These are phyloP conservation scores for Notolabrus celidotus DNA, from an alignment of 2,797 vertebrate species.

Conservation along the genomic window DNA sequence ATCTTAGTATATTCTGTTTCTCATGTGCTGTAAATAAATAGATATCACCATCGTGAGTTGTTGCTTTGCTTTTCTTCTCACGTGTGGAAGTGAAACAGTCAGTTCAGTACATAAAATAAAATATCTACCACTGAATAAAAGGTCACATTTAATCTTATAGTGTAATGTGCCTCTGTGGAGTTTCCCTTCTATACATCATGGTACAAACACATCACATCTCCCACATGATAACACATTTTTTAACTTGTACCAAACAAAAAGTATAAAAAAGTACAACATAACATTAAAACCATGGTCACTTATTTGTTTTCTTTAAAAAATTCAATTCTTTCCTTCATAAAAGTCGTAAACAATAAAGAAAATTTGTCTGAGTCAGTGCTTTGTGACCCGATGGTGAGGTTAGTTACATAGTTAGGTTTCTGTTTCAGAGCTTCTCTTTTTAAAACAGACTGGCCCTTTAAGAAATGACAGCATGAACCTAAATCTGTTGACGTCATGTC, in stretches of 20 bases:
- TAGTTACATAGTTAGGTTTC: no score
- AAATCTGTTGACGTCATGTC: no score
- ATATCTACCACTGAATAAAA: not conserved
- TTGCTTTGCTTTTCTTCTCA: not conserved
- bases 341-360: conserved; percentile 1
- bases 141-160: not conserved
- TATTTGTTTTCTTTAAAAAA: not conserved
- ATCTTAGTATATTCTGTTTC: not conserved
- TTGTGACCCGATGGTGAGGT: no score
- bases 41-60: not conserved
- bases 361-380: no score
- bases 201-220: no score
- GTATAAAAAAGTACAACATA: not conserved
- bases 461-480: no score
- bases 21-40: conserved; percentile 1
- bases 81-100: not conserved
- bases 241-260: no score
- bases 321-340: not conserved
- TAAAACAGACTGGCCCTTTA: no score
- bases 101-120: not conserved
- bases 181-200: no score
- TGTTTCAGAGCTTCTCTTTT: no score
- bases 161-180: no score
- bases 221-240: no score
- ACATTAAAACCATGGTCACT: not conserved